Conservation (phyloP, 2,113 vertebrate species). For the Falcunculus frontatus region DNA sequence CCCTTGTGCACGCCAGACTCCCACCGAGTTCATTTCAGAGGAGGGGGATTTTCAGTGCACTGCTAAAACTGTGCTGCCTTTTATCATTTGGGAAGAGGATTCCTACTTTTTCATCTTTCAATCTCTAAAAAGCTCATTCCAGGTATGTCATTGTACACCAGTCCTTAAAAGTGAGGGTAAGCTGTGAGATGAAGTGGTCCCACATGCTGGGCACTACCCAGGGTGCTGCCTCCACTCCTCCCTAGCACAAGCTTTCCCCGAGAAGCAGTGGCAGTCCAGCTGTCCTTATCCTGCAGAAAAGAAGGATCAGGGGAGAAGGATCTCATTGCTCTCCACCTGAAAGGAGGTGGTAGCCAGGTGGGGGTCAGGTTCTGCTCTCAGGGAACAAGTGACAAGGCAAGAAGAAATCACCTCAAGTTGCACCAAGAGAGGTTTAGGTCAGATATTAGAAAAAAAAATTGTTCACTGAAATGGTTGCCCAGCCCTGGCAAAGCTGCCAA, state of each 20-base stretch:
- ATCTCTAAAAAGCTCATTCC: not conserved
- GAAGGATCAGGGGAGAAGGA: not conserved
- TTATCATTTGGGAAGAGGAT: not conserved
- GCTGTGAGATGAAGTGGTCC: not conserved
- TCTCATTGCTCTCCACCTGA: not conserved
- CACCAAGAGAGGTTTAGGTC: not conserved
- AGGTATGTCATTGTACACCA: not conserved
- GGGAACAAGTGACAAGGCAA: not conserved
- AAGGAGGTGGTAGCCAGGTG: not conserved
- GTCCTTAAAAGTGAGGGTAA: not conserved
- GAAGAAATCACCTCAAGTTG: not conserved
- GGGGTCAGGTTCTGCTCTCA: accelerated
- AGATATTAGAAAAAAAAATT: not conserved
- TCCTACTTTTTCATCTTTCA: not conserved
- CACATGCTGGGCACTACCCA: not conserved
- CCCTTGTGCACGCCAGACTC: not conserved
- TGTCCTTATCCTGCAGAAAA: not conserved
- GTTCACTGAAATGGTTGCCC: not conserved
- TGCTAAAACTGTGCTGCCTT: not conserved
- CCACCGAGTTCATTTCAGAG: not conserved
- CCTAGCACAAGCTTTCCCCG: not conserved
- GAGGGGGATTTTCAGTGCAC: not conserved
- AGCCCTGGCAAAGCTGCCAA: not conserved
- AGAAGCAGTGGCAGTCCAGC: not conserved
- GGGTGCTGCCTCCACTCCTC: not conserved